A percentile compares a stretch with the other conserved stretches of the same genome.
Conservation (phyloP, 1,140 invertebrate genomes). For the Papilio glaucus region DNA sequence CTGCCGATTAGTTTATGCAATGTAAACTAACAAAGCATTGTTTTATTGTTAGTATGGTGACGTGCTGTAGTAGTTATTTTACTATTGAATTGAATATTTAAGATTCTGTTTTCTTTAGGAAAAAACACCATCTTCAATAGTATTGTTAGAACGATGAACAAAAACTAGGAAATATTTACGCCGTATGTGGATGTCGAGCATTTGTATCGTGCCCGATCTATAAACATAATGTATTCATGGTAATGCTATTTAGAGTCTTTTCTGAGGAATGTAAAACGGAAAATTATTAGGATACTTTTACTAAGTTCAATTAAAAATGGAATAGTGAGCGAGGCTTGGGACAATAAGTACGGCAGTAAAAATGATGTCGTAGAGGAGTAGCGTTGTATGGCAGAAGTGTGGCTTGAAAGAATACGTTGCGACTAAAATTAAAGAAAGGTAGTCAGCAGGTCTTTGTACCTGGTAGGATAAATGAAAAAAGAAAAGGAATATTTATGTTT, state of each 20-base stretch:
- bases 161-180: slow-evolving; percentile 12
- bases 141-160: slow-evolving; percentile 7
- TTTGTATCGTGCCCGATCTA: slow-evolving; percentile 12
- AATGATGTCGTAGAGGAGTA: too few relatives aligned
- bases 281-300: background rate
- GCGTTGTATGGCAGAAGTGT: too few relatives aligned
- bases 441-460: too few relatives aligned
- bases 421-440: too few relatives aligned
- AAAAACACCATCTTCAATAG: slow-evolving; percentile 13
- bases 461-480: too few relatives aligned
- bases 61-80: slow-evolving; percentile 9
- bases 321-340: too few relatives aligned
- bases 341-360: too few relatives aligned
- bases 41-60: slow-evolving; percentile 16
- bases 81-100: slow-evolving; percentile 22
- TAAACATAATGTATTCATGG: slow-evolving; percentile 10
- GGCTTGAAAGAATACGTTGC: too few relatives aligned
- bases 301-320: too few relatives aligned
- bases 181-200: background rate
- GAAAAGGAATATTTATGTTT: too few relatives aligned
- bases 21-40: slow-evolving; percentile 9
- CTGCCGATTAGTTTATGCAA: background rate
- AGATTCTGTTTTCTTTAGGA: slow-evolving; percentile 17
- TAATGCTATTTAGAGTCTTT: background rate
- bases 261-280: background rate